These are phyloP conservation scores for Nixonia krombeini DNA, from an alignment of 1,140 invertebrate genomes.

Conservation along the genomic window DNA sequence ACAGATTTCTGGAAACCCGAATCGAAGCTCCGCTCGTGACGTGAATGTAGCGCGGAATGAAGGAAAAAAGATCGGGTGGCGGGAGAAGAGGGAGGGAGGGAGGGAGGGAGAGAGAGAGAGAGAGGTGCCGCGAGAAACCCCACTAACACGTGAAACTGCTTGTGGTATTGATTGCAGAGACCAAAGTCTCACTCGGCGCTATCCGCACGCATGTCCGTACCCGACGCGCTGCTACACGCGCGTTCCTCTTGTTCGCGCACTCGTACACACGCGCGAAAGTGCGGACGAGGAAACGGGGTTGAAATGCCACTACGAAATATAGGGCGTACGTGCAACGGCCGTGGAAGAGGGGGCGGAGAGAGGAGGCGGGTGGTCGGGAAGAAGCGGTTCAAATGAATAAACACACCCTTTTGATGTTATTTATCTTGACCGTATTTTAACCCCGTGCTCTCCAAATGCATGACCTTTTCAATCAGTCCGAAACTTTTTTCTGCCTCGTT, in stretches of 20 bases:
- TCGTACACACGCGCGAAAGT: conserved; percentile 13
- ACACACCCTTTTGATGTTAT: background rate
- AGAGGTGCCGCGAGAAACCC: conserved; percentile 32
- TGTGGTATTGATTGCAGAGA: conserved; percentile 46
- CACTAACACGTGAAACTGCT: conserved; percentile 35
- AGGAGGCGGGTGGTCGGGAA: too few species aligned
- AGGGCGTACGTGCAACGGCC: conserved; percentile 8
- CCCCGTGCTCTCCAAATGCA: too few species aligned
- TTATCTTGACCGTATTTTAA: too few species aligned
- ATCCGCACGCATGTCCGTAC: conserved; percentile 43
- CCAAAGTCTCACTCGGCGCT: conserved; percentile 37
- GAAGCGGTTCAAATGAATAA: conserved; percentile 14
- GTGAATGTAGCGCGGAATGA: too few species aligned
- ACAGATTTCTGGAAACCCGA: too few species aligned
- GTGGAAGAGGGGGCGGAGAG: too few species aligned
- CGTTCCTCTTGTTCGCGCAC: conserved; percentile 19
- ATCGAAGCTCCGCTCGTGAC: too few species aligned
- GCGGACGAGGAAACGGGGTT: conserved; percentile 12
- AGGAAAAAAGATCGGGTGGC: too few species aligned
- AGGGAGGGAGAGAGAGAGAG: too few species aligned
- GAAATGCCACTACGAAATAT: conserved; percentile 16
- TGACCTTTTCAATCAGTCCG: too few species aligned
- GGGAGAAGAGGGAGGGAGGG: too few species aligned
- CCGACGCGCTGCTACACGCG: conserved; percentile 23
- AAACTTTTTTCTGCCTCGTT: too few species aligned